Conservation (phyloP, 2,113 vertebrate species). For the Silurus meridionalis region DNA sequence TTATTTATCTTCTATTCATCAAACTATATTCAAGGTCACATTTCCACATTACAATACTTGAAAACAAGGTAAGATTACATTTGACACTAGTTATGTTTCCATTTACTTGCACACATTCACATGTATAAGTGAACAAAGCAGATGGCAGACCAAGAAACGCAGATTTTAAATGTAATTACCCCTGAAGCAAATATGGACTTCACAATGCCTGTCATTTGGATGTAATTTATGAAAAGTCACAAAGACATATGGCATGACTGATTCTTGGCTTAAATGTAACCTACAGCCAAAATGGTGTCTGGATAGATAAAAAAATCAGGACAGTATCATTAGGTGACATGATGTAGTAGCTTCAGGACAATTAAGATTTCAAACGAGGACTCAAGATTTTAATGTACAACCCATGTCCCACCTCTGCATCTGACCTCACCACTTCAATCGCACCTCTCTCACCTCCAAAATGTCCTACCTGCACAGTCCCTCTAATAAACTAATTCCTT, state of each 20-base stretch:
- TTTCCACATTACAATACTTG: not conserved
- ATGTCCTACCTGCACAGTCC: too few relatives aligned
- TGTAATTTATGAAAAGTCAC: not conserved
- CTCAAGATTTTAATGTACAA: not conserved
- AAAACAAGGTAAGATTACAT: not conserved
- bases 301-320: constrained; percentile 31
- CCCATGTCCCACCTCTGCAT: too few relatives aligned
- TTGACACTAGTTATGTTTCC: not conserved
- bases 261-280: constrained; percentile 60
- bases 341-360: not conserved
- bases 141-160: constrained; percentile 1
- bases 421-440: too few relatives aligned
- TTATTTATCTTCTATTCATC: not conserved
- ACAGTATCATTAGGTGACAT: constrained; percentile 1
- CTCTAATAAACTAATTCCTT: too few relatives aligned
- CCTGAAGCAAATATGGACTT: not conserved
- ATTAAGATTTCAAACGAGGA: not conserved
- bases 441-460: too few relatives aligned
- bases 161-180: not conserved
- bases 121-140: not conserved
- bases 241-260: constrained; percentile 27
- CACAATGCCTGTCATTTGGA: not conserved
- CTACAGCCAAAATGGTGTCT: constrained; percentile 40
- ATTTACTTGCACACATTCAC: not conserved
- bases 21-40: not conserved